A percentile compares a stretch with the other conserved stretches of the same genome.
phyloP scores from a whole-genome alignment of 1,140 invertebrate species.

The Microplitis demolitor region DNA sequence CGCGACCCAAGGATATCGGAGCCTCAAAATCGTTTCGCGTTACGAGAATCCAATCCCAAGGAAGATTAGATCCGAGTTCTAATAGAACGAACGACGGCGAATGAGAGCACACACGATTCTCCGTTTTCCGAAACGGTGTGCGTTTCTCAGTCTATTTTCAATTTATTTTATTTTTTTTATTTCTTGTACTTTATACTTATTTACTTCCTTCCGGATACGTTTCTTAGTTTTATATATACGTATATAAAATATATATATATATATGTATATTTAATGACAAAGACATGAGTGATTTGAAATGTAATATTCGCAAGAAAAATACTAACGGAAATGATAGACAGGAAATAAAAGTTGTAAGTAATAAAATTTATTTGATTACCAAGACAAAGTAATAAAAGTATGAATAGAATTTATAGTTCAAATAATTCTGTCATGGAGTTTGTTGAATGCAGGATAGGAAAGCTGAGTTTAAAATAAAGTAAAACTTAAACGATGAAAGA shows the following conservation, averaged over 20 bases:
- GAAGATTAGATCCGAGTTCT: conserved; percentile 29
- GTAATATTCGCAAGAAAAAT: no score
- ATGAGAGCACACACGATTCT: conserved; percentile 21
- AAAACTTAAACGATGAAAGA: not conserved
- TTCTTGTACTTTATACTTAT: not conserved
- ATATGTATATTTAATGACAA: not conserved
- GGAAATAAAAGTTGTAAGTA: no score
- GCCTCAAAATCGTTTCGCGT: conserved; percentile 26
- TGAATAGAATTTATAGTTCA: no score
- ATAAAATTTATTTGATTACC: no score
- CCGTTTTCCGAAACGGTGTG: conserved; percentile 10
- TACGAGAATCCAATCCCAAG: conserved; percentile 28
- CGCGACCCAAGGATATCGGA: conserved; percentile 15
- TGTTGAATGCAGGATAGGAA: not conserved
- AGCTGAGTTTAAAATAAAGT: not conserved
- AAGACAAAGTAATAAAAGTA: no score
- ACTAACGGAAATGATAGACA: no score
- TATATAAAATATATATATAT: no score
- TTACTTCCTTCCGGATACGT: not conserved
- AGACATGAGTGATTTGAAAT: not conserved
- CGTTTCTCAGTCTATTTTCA: conserved; percentile 5
- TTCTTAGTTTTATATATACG: not conserved
- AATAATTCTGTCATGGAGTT: no score
- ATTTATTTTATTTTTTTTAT: not conserved
- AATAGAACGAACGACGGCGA: conserved; percentile 25